Evolutionary conservation across 2,888 invertebrate genomes (phyloP).

Genomic region (Athetis lepigone): DNA sequence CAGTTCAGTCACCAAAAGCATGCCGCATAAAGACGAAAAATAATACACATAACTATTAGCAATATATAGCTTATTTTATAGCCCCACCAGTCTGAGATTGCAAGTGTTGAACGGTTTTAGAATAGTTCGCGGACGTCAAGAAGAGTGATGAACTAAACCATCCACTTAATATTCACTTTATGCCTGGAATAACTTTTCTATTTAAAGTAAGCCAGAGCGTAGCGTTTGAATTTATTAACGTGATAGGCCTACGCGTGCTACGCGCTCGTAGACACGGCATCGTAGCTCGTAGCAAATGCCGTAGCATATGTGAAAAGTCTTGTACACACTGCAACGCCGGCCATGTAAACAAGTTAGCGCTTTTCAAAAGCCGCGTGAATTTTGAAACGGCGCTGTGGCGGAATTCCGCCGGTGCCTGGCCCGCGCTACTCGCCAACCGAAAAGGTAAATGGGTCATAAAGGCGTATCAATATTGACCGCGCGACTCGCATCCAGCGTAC

Average conservation of each 20-base stretch:
- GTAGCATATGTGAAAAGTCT: slow-evolving; percentile 41
- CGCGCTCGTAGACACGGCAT: slow-evolving; percentile 30
- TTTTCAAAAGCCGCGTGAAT: slow-evolving; percentile 76
- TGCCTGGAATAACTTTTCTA: slow-evolving; percentile 27
- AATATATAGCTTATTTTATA: slow-evolving; percentile 12
- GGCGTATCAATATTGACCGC: slow-evolving; percentile 88
- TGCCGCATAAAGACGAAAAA: no score
- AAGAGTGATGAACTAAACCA: slow-evolving; percentile 68
- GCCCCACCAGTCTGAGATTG: slow-evolving; percentile 45
- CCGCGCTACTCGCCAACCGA: slow-evolving; percentile 74
- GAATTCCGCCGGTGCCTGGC: slow-evolving; percentile 76
- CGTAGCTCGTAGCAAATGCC: slow-evolving; percentile 45
- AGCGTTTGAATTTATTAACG: slow-evolving; percentile 17
- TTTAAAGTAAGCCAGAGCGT: slow-evolving; percentile 9
- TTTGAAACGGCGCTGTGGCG: slow-evolving; percentile 77
- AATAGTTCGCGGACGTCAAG: slow-evolving; percentile 67
- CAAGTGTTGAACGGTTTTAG: slow-evolving; percentile 64
- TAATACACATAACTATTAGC: no score
- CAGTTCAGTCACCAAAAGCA: no score
- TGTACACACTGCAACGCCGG: slow-evolving; percentile 23
- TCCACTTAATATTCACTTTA: slow-evolving; percentile 54
- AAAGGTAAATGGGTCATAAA: slow-evolving; percentile 89
- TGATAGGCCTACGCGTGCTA: slow-evolving; percentile 20
- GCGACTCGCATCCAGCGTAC: slow-evolving; percentile 79
- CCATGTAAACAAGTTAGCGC: slow-evolving; percentile 75